These are phyloP conservation scores for Epizoanthus scotinus DNA, from an alignment of 92 coral and sea anemone genomes.

Conservation along the genomic window DNA sequence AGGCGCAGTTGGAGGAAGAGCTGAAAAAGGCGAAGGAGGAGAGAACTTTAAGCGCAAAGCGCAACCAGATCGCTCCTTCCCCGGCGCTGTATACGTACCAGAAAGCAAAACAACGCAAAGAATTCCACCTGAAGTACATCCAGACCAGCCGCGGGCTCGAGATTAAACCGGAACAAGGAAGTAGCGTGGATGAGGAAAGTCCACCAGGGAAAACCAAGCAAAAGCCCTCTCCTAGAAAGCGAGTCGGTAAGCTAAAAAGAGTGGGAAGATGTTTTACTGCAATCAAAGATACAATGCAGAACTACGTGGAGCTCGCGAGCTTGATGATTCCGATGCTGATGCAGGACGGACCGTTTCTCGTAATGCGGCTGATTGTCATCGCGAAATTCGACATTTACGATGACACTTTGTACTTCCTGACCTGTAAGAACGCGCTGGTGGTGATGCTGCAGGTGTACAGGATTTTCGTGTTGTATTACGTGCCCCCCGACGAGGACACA, in stretches of 20 bases:
- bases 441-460: conserved; percentile 95
- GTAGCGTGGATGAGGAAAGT: conserved; percentile 43
- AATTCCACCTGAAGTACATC: conserved; percentile 62
- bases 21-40: conserved; percentile 65
- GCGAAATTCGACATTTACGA: conserved; percentile 84
- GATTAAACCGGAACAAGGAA: conserved; percentile 58
- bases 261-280: conserved; percentile 30
- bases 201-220: conserved; percentile 1
- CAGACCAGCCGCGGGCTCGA: conserved; percentile 80
- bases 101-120: conserved; percentile 49
- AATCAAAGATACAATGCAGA: conserved; percentile 50
- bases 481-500: conserved; percentile 84
- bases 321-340: conserved; percentile 86
- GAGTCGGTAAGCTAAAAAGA: not conserved
- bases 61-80: conserved; percentile 78
- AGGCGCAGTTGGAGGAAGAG: conserved; percentile 75
- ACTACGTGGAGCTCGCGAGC: conserved; percentile 71
- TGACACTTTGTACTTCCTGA: conserved; percentile 83
- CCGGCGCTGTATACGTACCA: conserved; percentile 83
- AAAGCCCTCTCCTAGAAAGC: not conserved
- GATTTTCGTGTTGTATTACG: conserved; percentile 86
- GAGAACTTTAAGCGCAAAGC: conserved; percentile 55
- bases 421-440: conserved; percentile 90
- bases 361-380: conserved; percentile 83
- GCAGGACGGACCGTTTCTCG: conserved; percentile 89